Base-by-base conservation (phyloP, 2,888 invertebrate genomes). In the Nemurella pictetii region DNA sequence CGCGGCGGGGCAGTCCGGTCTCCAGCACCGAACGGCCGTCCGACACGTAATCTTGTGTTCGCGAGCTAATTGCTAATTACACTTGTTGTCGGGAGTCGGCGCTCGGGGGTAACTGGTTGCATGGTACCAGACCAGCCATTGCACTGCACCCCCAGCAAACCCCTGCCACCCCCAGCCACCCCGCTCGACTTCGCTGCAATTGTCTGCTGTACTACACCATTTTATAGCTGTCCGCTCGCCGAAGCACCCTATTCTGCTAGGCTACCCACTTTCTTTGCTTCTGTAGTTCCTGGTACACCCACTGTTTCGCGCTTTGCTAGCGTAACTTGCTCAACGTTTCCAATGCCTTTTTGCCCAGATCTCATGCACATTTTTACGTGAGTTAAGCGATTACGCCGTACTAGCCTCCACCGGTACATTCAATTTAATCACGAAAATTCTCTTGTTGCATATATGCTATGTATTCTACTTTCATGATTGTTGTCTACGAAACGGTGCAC, bases 71-170 rank as follows among this genome's bases (percentile, higher is more conserved):
- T 78, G 55, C 55, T 78, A 78, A 78, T 78, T 78, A 78, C 28
- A 28, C 78, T 78, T 78, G 78, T 78, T 78, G 78, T 78, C 15
- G 30, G 74, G 25, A n/a, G n/a, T n/a, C n/a, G n/a, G n/a, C n/a
- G n/a, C n/a, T n/a, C n/a, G n/a, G 74, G 74, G 27, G 12, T 75
- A 75, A 75, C 75, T 75, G 75, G 75, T 78, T 78, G 78, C 29
- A 78, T 30, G 78, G 78, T 78, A 78, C 78, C 78, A 30, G 55
- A 12, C n/a, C n/a, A n/a, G n/a, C n/a, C n/a, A n/a, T n/a, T n/a
- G n/a, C 55, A 20, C 55, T 55, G 55, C 3, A 55, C 32, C 32
- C 32, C 32, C 9, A 3, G 55, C 20, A n/a, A n/a, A 12, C 55
- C 55, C 55, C 55, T 15, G 15, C 4, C 35, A 35, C 15, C 9